Evolutionary conservation across 2,888 invertebrate species (phyloP).

Genomic region (Steinernema hermaphroditum): DNA sequence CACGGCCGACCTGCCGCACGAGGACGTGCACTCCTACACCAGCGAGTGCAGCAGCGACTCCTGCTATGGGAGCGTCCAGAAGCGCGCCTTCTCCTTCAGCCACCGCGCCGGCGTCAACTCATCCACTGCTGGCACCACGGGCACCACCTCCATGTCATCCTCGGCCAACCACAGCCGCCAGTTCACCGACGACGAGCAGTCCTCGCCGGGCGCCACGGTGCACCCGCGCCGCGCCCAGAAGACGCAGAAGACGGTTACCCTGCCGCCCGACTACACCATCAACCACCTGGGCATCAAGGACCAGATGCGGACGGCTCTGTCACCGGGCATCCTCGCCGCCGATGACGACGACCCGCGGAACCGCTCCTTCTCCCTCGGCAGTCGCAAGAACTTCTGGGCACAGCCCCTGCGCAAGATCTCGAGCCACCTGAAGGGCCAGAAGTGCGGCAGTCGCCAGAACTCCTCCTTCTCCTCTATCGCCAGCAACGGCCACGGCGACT

Average conservation of each 20-base stretch:
- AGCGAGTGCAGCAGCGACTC: constrained; percentile 15
- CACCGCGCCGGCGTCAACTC: not conserved
- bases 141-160: not conserved
- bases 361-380: constrained; percentile 1
- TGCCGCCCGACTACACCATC: not conserved
- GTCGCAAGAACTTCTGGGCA: not conserved
- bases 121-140: not conserved
- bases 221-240: constrained; percentile 2
- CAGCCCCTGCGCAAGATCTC: not conserved
- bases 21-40: constrained; percentile 12
- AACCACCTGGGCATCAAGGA: constrained; percentile 12
- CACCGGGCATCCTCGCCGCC: not conserved
- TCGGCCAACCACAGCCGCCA: not conserved
- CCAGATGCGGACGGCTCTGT: not conserved
- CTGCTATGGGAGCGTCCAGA: not conserved
- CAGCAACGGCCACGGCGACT: not conserved
- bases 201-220: constrained; percentile 9
- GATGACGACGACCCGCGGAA: not conserved
- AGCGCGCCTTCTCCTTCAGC: constrained; percentile 24
- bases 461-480: constrained; percentile 4
- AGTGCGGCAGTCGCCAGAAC: not conserved
- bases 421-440: not conserved
- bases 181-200: constrained; percentile 23
- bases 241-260: not conserved
- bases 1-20: not conserved